Evolutionary conservation across 1,140 invertebrate genomes (phyloP).

Genomic region (Drosophila rufa): DNA sequence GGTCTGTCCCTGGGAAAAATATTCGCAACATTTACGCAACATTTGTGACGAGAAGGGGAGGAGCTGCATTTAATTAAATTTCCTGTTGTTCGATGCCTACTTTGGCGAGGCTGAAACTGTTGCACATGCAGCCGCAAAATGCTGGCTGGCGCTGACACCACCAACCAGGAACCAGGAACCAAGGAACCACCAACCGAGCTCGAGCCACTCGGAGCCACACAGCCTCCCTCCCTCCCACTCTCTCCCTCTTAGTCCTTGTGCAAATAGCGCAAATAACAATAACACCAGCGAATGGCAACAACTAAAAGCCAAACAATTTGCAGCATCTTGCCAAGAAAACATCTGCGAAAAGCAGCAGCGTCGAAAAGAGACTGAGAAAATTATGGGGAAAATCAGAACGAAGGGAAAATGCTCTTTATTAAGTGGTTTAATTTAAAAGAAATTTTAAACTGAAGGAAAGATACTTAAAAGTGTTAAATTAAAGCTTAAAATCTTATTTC

Average conservation of each 20-base stretch:
- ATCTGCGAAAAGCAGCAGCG: slow-evolving; percentile 49
- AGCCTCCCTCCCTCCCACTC: background rate
- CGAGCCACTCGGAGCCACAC: slow-evolving; percentile 32
- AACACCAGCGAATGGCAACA: slow-evolving; percentile 49
- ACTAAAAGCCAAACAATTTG: slow-evolving; percentile 62
- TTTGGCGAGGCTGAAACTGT: slow-evolving; percentile 62
- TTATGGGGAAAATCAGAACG: background rate
- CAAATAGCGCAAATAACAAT: slow-evolving; percentile 50
- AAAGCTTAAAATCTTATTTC: background rate
- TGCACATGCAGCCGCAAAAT: slow-evolving; percentile 67
- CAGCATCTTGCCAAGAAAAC: slow-evolving; percentile 67
- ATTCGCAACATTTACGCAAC: slow-evolving; percentile 40
- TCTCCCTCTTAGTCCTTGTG: slow-evolving; percentile 1
- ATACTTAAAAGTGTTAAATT: background rate
- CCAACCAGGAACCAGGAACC: slow-evolving; percentile 24
- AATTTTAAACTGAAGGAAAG: no score
- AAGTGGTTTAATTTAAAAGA: background rate
- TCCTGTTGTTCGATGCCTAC: slow-evolving; percentile 69
- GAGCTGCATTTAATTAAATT: slow-evolving; percentile 77
- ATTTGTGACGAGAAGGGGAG: slow-evolving; percentile 16
- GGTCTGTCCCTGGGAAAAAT: slow-evolving; percentile 13
- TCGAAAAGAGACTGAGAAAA: slow-evolving; percentile 5
- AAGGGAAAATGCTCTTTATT: slow-evolving; percentile 13
- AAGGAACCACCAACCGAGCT: slow-evolving; percentile 24
- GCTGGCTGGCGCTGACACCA: slow-evolving; percentile 47